Evolutionary conservation across 2,888 invertebrate species (phyloP).

Genomic region (Leptothorax acervorum): DNA sequence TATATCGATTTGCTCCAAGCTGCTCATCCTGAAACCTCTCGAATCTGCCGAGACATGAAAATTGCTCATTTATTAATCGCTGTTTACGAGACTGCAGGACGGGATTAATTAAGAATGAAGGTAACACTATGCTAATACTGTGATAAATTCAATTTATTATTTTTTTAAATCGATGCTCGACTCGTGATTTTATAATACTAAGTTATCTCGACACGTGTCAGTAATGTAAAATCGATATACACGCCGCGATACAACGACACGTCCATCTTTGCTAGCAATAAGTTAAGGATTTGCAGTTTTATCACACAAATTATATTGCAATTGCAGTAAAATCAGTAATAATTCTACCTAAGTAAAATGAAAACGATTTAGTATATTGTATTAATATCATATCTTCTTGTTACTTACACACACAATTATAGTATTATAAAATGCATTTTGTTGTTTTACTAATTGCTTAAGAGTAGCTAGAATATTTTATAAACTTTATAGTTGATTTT

Average conservation of each 20-base stretch:
- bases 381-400: background rate
- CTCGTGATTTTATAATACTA: background rate
- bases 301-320: background rate
- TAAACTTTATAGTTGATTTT: background rate
- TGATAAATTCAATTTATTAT: background rate
- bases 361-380: background rate
- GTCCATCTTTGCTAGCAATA: background rate
- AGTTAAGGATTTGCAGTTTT: background rate
- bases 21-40: background rate
- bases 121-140: background rate
- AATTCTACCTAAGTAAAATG: background rate
- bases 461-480: background rate
- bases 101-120: background rate
- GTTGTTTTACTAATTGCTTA: background rate
- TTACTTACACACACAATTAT: background rate
- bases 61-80: background rate
- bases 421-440: background rate
- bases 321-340: background rate
- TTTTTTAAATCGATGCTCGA: background rate
- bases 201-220: background rate
- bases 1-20: constrained; percentile 53
- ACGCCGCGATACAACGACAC: background rate
- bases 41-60: constrained; percentile 18
- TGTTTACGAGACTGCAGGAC: background rate
- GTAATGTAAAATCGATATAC: constrained; percentile 6